Conservation (phyloP, 2,113 vertebrate species). For the Pelmatolapia mariae region DNA sequence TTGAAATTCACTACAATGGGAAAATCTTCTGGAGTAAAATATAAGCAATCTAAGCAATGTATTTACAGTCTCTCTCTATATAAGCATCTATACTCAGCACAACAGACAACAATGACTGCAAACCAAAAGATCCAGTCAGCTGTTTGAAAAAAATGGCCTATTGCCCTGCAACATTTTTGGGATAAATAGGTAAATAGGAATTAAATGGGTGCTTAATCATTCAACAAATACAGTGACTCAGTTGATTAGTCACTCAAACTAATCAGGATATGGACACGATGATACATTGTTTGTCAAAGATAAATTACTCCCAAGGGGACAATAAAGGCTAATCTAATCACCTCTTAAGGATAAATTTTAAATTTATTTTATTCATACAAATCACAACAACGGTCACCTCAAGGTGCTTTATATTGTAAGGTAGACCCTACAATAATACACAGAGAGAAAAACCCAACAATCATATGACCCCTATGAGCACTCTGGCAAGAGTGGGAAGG, state of each 20-base stretch:
- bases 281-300: background rate
- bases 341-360: background rate
- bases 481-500: background rate
- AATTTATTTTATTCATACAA: background rate
- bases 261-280: background rate
- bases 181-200: background rate
- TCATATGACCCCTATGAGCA: background rate
- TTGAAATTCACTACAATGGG: background rate
- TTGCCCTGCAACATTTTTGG: background rate
- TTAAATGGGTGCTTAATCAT: background rate
- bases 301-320: background rate
- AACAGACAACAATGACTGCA: background rate
- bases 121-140: background rate
- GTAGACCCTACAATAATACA: accelerated
- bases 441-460: background rate
- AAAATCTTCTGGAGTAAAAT: background rate
- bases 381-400: background rate
- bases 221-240: background rate
- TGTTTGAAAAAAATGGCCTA: background rate
- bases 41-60: background rate
- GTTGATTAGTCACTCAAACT: background rate
- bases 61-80: background rate
- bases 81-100: background rate
- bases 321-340: background rate
- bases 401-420: background rate